Percentiles rank a stretch among this genome's conserved stretches.
Conservation (phyloP, 2,888 invertebrate genomes). For the Xestoiulus laeticollis region DNA sequence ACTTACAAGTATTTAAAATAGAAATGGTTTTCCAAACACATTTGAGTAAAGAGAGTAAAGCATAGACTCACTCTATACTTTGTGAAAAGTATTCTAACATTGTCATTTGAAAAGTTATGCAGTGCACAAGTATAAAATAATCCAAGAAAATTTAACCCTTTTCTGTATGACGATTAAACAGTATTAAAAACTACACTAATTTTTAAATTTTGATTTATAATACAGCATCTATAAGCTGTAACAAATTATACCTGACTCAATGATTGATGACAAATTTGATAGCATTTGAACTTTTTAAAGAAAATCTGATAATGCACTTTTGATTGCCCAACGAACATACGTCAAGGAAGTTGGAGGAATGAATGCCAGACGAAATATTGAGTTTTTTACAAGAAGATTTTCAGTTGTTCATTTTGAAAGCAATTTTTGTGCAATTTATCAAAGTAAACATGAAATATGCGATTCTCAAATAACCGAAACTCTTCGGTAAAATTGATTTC, state of each 20-base stretch:
- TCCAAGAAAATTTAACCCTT: too few species aligned
- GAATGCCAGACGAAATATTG: background rate
- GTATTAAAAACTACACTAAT: too few species aligned
- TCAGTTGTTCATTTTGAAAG: slow-evolving; percentile 13
- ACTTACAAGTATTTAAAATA: background rate
- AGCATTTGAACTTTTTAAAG: background rate
- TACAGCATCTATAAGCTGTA: too few species aligned
- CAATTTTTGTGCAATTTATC: background rate
- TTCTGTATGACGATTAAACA: too few species aligned
- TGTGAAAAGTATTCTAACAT: too few species aligned
- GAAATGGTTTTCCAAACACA: background rate
- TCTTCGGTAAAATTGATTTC: slow-evolving; percentile 5
- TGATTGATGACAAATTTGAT: slow-evolving; percentile 19
- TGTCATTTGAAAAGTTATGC: too few species aligned
- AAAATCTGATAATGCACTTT: background rate
- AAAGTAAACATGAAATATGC: background rate
- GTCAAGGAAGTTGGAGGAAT: background rate
- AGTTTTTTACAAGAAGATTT: background rate
- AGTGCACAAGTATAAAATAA: too few species aligned
- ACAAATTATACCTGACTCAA: background rate
- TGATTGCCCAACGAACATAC: background rate
- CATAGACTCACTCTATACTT: too few species aligned
- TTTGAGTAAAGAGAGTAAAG: background rate
- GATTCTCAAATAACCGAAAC: background rate
- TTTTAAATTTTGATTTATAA: too few species aligned